Conservation (phyloP, 2,797 vertebrate genomes). For the Muscicapa comitata region DNA sequence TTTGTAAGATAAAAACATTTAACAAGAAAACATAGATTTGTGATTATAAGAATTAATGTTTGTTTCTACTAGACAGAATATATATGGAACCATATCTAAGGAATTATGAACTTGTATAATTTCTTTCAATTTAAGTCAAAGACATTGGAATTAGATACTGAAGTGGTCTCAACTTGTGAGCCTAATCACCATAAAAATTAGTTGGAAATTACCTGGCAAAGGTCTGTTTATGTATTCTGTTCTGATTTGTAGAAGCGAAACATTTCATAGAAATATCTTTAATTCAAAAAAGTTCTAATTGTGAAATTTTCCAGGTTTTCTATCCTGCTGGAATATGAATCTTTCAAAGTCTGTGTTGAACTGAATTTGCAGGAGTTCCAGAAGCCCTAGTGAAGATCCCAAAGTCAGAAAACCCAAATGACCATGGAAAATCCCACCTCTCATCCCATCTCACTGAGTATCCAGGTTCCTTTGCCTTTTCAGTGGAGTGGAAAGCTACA, state of each 20-base stretch:
- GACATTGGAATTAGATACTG: background rate
- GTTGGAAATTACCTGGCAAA: background rate
- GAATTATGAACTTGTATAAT: background rate
- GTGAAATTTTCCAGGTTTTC: background rate
- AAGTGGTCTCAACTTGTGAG: background rate
- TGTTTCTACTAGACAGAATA: background rate
- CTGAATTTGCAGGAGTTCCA: background rate
- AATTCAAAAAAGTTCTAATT: background rate
- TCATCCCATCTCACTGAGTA: background rate
- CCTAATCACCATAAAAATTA: background rate
- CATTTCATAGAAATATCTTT: background rate
- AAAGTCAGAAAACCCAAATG: background rate
- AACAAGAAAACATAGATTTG: background rate
- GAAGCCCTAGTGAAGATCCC: background rate
- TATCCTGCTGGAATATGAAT: background rate
- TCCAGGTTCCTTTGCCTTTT: background rate
- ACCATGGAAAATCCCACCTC: background rate
- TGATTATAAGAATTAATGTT: background rate
- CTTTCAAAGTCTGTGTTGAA: background rate
- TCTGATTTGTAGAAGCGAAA: background rate
- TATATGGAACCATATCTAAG: background rate
- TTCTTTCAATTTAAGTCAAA: background rate
- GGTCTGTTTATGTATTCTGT: background rate
- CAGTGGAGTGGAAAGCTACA: background rate
- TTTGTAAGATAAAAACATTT: background rate